These are phyloP conservation scores for Thereva unica DNA, from an alignment of 2,888 invertebrate genomes.

Conservation along the genomic window DNA sequence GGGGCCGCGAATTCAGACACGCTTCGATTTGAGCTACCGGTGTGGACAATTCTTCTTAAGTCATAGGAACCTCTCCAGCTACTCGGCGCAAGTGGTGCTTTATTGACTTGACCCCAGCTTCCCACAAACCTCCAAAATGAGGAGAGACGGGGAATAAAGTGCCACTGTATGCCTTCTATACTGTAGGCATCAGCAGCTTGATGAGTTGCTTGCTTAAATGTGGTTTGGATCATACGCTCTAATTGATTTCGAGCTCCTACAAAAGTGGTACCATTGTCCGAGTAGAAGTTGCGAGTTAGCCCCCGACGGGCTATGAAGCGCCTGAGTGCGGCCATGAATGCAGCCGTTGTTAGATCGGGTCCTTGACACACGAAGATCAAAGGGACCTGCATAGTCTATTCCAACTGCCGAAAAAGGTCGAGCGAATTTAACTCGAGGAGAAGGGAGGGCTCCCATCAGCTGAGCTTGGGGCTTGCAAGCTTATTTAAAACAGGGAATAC, in stretches of 20 bases:
- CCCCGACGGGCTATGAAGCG: neutral
- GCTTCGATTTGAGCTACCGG: constrained; percentile 16
- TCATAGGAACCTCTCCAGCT: neutral
- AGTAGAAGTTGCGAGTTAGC: neutral
- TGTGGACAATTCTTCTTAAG: constrained; percentile 28
- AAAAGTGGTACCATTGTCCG: constrained; percentile 16
- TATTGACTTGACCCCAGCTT: constrained; percentile 6
- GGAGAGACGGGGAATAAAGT: constrained; percentile 48
- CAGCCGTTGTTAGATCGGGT: no score
- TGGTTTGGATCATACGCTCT: neutral
- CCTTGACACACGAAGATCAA: no score
- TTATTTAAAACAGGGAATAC: neutral
- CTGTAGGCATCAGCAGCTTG: neutral
- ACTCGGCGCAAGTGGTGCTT: neutral
- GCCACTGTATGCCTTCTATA: constrained; percentile 42
- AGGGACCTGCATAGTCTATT: no score
- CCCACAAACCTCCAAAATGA: constrained; percentile 48
- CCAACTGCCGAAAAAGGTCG: constrained; percentile 4
- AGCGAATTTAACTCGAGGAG: neutral
- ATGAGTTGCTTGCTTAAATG: neutral
- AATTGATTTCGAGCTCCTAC: neutral
- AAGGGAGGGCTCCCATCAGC: neutral
- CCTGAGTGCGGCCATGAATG: no score
- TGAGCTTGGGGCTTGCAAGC: neutral
- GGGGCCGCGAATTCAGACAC: constrained; percentile 18